Percentiles rank a stretch among this genome's conserved stretches.
These are phyloP conservation scores for Gymnosoma rotundatum DNA, from an alignment of 2,888 invertebrate species.

Conservation along the genomic window DNA sequence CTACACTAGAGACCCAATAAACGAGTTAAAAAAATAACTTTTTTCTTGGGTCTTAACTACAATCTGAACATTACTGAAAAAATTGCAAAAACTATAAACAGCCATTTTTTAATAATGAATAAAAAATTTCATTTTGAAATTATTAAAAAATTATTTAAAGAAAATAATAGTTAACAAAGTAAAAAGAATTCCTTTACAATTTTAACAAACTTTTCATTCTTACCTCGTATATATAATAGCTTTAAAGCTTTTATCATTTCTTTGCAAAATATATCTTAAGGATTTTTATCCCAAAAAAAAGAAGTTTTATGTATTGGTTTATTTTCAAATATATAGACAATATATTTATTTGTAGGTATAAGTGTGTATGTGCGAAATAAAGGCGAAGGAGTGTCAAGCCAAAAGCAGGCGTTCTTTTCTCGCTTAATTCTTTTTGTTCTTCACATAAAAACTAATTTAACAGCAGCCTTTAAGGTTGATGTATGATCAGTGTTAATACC, in stretches of 20 bases:
- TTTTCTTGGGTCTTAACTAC: background rate
- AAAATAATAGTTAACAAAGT: too few species aligned
- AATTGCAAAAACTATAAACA: too few species aligned
- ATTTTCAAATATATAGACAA: background rate
- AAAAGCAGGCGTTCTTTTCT: constrained; percentile 41
- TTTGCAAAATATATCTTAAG: constrained; percentile 25
- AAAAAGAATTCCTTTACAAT: background rate
- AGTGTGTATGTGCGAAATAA: background rate
- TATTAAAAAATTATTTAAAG: too few species aligned
- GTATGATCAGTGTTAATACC: constrained; percentile 61
- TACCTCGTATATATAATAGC: background rate
- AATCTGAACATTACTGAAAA: too few species aligned
- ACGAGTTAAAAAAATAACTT: constrained; percentile 7
- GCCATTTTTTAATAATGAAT: too few species aligned
- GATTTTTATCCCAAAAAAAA: constrained; percentile 27
- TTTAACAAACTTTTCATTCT: background rate
- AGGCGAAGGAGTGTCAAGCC: constrained; percentile 39
- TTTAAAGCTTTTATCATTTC: constrained; percentile 2
- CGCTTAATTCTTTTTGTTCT: constrained; percentile 15
- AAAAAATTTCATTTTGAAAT: too few species aligned
- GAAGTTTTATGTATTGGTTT: background rate
- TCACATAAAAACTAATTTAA: constrained; percentile 49
- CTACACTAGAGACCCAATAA: constrained; percentile 34
- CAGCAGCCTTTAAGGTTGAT: constrained; percentile 59
- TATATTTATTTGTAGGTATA: background rate